Evolutionary conservation across 1,140 invertebrate species (phyloP).

Genomic region (Drosophila melanogaster): Release_6_plus_ISO1_MT NC_004354.4:6980501-6981000

Average conservation of each 20-base stretch:
- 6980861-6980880: not conserved
- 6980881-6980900: slow-evolving; percentile 6
- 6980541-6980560: not conserved
- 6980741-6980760: not conserved
- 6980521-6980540: not conserved
- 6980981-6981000: not conserved
- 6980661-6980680: not conserved
- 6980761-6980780: too few species aligned
- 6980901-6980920: not conserved
- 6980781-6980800: too few species aligned
- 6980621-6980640: not conserved
- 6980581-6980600: too few species aligned
- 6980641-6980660: not conserved
- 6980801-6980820: not conserved
- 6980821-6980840: too few species aligned
- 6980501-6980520: too few species aligned
- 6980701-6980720: not conserved
- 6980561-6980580: not conserved
- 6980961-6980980: slow-evolving; percentile 11
- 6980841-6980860: not conserved
- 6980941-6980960: not conserved
- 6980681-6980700: not conserved
- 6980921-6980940: not conserved
- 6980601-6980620: not conserved
- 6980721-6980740: not conserved